Evolutionary conservation across 2,888 invertebrate genomes (phyloP), one percentile per base, ranked within the genome.

Genomic region (Andrena chrysosceles): DNA sequence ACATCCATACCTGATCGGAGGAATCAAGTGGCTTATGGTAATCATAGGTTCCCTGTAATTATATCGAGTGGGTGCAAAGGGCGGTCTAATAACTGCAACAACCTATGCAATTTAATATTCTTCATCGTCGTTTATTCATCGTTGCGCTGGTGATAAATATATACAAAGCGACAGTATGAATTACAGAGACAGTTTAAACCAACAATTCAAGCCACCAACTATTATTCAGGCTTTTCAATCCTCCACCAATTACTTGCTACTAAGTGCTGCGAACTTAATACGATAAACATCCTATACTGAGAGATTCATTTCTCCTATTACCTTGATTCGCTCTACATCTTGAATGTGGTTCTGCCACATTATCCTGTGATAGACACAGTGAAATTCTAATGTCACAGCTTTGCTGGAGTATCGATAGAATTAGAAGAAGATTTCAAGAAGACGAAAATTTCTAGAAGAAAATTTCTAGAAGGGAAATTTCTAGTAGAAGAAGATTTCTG

Each of bases 31-130:
- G 23, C 23, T 42, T 42, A 29, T 23, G 13, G 48, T 66, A 48
- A 66, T 66, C 26, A 48, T 29, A 23, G 48, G 48, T n/a, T 66
- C 42, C 29, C 29, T 42, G 64, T 42, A 66, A 66, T 66, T 66
- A 66, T 48, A 48, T 66, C 16, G 48, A 29, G 16, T 29, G 64
- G 48, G 48, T 48, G 48, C 29, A 48, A 48, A 26, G 48, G 64
- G 64, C 26, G 48, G 64, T 48, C 10, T 48, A 64, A 48, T 64
- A 64, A 64, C 48, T 64, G n/a, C 48, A 42, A 64, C 48, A 29
- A 8, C 64, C 48, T 48, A 48, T 48, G 16, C 42, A 48, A 64
- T 66, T n/a, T 48, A 48, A 8, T 48, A 7, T 26, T 48, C 26
- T 48, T 66, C 29, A 29, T 48, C 48, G 29, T 66, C 64, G 48